Conservation (phyloP, 1,140 invertebrate genomes). For the Drosophila asahinai region DNA sequence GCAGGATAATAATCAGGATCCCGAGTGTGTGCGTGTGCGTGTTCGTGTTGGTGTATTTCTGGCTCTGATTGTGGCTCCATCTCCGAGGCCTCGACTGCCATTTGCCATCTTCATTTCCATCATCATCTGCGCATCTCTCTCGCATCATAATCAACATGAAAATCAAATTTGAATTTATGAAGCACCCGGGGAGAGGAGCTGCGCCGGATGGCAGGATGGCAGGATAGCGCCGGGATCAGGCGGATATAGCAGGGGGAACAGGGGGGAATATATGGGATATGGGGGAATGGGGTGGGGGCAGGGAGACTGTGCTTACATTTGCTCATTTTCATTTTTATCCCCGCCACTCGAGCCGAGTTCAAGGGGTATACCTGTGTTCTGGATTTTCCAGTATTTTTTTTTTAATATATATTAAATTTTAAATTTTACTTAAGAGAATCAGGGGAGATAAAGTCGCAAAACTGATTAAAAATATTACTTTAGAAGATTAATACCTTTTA, state of each 20-base stretch:
- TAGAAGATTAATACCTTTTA: no score
- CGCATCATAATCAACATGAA: slow-evolving; percentile 83
- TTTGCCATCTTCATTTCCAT: slow-evolving; percentile 79
- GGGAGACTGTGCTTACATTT: slow-evolving; percentile 63
- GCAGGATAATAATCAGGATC: slow-evolving; percentile 35
- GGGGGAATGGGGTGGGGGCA: not conserved
- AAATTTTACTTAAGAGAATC: no score
- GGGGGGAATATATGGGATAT: not conserved
- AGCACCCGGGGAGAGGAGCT: slow-evolving; percentile 49
- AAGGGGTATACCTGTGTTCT: slow-evolving; percentile 2
- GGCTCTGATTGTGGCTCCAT: slow-evolving; percentile 42
- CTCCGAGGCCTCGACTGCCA: slow-evolving; percentile 45
- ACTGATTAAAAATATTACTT: no score
- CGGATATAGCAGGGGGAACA: not conserved
- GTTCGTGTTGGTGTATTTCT: slow-evolving; percentile 17
- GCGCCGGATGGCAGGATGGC: not conserved
- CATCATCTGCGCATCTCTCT: slow-evolving; percentile 65
- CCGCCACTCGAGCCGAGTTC: not conserved
- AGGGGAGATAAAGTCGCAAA: no score
- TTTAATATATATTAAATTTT: no score
- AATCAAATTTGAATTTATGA: slow-evolving; percentile 84
- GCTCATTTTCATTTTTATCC: slow-evolving; percentile 71
- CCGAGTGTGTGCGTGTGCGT: not conserved
- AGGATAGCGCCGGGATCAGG: slow-evolving; percentile 19
- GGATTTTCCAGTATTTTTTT: no score